Evolutionary conservation across 2,113 vertebrate genomes (phyloP).

Genomic region (Hippotragus niger): DNA sequence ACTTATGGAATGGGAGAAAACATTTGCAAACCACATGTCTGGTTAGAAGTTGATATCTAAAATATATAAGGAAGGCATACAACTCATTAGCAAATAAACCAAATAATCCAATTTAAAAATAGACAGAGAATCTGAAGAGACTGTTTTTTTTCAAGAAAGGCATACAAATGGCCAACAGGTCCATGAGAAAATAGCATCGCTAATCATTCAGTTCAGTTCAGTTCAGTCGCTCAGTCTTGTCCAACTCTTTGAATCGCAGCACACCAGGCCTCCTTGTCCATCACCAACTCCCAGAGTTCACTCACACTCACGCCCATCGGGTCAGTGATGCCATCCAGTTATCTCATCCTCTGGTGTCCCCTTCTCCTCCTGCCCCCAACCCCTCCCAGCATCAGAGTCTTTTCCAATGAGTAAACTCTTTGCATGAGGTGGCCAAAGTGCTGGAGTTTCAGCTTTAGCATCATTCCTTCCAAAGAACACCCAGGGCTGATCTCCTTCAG

Average conservation of each 20-base stretch:
- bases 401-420: too few relatives aligned
- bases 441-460: too few relatives aligned
- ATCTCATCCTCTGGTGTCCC: fast-evolving
- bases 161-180: neutral
- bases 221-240: fast-evolving
- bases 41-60: neutral
- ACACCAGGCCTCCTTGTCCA: too few relatives aligned
- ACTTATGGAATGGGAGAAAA: neutral
- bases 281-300: too few relatives aligned
- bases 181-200: neutral
- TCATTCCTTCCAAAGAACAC: too few relatives aligned
- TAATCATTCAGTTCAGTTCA: neutral
- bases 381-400: too few relatives aligned
- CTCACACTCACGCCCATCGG: too few relatives aligned
- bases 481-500: too few relatives aligned
- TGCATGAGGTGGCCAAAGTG: too few relatives aligned
- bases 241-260: too few relatives aligned
- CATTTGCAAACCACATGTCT: neutral
- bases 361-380: too few relatives aligned
- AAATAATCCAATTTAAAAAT: neutral
- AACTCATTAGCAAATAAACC: neutral
- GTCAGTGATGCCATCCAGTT: too few relatives aligned
- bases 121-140: neutral
- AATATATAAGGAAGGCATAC: neutral
- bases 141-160: neutral